These are phyloP conservation scores for Lepidostoma basale DNA, from an alignment of 1,140 invertebrate species.

Conservation along the genomic window DNA sequence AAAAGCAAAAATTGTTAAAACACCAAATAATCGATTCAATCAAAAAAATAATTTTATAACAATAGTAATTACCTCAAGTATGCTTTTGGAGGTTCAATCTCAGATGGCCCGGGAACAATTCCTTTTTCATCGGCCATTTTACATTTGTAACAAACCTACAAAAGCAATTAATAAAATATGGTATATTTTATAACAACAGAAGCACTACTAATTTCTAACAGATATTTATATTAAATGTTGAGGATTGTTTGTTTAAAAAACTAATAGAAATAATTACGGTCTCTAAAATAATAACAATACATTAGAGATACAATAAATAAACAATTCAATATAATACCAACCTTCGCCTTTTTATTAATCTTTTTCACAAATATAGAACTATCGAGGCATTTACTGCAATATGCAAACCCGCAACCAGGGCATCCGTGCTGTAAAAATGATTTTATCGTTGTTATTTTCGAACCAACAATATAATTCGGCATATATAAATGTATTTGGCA, in stretches of 20 bases:
- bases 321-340: slow-evolving; percentile 42
- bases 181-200: neutral
- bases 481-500: neutral
- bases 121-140: slow-evolving; percentile 45
- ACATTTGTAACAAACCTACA: slow-evolving; percentile 56
- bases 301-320: neutral
- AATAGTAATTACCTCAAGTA: slow-evolving; percentile 56
- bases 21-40: neutral
- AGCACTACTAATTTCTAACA: neutral
- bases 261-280: neutral
- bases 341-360: slow-evolving; percentile 53
- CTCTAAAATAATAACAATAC: neutral
- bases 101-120: slow-evolving; percentile 38
- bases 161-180: slow-evolving; percentile 19
- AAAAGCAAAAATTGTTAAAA: neutral
- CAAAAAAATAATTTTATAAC: no score
- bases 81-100: slow-evolving; percentile 56
- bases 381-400: slow-evolving; percentile 67
- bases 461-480: neutral
- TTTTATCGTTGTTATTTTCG: neutral
- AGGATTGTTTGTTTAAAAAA: neutral
- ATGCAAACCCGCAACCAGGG: slow-evolving; percentile 67
- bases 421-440: slow-evolving; percentile 61
- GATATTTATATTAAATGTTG: neutral
- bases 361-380: slow-evolving; percentile 60